Evolutionary conservation across 2,888 invertebrate species (phyloP), one percentile per base, ranked within the genome.

Genomic region (Epistrophe grossulariae): DNA sequence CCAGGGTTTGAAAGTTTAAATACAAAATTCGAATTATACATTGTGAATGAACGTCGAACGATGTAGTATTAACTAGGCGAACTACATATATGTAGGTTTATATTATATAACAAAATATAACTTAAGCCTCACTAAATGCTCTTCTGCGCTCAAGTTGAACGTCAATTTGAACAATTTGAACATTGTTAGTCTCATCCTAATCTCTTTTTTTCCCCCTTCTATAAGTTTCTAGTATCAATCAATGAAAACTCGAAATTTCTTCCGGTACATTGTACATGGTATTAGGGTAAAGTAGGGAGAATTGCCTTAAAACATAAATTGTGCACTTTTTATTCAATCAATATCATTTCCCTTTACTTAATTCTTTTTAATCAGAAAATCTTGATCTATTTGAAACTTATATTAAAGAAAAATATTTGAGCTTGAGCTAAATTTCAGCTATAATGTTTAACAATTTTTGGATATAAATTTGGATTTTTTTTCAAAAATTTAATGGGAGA

Each of bases 191-290:
- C 4, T 31, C 55, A 9, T 15, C 55, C 4, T 55, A 55, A 31
- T 55, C 28, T 6, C 19, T 9, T 9, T 9, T 31, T 31, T 9
- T n/a, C 1, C n/a, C 50, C 55, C n/a, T 31, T 28, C 15, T 55
- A n/a, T n/a, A 31, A 28, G 15, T 55, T 55, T 28, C 55, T 31
- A 31, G 28, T 8, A 55, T 28, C 28, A 15, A 55, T 55, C 52
- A 55, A 55, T 28, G 52, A 28, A 55, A 55, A 31, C 15, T 55
- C 9, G 28, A n/a, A 55, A 55, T 55, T 55, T 55, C 55, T 55
- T 55, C 55, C 55, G 55, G 55, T 55, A 55, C n/a, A 55, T 55
- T 55, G 55, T 31, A 31, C 24, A 13, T n/a, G n/a, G 0, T 0
- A n/a, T 0, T 31, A 55, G 55, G 55, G 55, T 31, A 55, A 55